A percentile compares a stretch with the other conserved stretches of the same genome.
These are phyloP conservation scores for Nebria salina DNA, from an alignment of 2,888 invertebrate genomes.

Conservation along the genomic window DNA sequence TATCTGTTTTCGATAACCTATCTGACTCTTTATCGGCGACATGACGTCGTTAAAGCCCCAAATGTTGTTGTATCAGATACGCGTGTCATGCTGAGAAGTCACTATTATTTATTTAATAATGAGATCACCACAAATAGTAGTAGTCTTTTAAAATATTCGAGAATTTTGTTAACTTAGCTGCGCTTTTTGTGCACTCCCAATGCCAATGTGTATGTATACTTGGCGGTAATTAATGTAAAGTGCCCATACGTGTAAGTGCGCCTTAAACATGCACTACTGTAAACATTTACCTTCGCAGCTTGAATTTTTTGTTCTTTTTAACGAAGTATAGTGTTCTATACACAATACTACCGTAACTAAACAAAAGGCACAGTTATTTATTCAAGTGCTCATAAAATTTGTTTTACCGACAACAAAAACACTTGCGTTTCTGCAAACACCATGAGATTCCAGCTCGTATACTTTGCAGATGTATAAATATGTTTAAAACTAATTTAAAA, in stretches of 20 bases:
- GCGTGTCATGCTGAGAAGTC: background rate
- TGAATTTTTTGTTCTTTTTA: background rate
- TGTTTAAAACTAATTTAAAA: background rate
- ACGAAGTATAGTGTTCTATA: background rate
- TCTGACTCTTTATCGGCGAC: background rate
- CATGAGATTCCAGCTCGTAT: background rate
- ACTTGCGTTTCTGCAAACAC: too few species aligned
- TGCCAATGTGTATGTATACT: background rate
- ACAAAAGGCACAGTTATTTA: background rate
- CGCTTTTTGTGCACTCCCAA: background rate
- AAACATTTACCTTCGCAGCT: slow-evolving; percentile 3
- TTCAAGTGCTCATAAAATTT: background rate
- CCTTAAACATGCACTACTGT: background rate
- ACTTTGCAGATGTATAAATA: background rate
- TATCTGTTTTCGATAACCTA: background rate
- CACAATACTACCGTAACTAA: slow-evolving; percentile 3
- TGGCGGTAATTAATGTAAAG: slow-evolving; percentile 28
- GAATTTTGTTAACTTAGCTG: slow-evolving; percentile 2
- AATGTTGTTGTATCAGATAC: background rate
- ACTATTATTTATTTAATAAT: background rate
- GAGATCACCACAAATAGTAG: background rate
- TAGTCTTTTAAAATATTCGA: background rate
- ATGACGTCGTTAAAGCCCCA: background rate
- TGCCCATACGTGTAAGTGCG: slow-evolving; percentile 18
- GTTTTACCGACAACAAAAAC: background rate